Conservation (phyloP, 2,113 vertebrate species). For the Papio anubis region DNA sequence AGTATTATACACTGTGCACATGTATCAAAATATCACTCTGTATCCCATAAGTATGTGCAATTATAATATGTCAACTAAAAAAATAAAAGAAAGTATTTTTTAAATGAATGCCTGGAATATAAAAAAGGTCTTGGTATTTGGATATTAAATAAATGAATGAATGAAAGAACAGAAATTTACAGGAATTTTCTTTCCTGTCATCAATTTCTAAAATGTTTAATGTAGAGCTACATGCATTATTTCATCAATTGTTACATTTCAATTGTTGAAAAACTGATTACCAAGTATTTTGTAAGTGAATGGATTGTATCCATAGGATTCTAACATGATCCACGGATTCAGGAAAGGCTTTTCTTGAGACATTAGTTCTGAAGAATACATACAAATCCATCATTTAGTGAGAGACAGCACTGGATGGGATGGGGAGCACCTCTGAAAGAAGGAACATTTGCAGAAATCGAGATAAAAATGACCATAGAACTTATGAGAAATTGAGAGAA, state of each 20-base stretch:
- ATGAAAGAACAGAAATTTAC: not conserved
- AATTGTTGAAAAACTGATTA: not conserved
- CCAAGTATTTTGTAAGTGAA: not conserved
- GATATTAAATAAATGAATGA: not conserved
- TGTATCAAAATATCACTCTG: not conserved
- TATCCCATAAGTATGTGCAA: not conserved
- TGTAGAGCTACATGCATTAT: not conserved
- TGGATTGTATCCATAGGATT: not conserved
- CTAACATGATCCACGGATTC: not conserved
- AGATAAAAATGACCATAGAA: not conserved
- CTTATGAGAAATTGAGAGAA: not conserved
- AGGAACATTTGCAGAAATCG: not conserved
- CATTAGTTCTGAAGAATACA: not conserved
- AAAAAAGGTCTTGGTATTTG: not conserved
- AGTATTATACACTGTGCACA: not conserved
- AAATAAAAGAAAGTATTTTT: not conserved
- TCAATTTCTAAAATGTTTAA: not conserved
- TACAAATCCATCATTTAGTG: not conserved
- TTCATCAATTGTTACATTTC: not conserved
- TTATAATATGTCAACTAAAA: not conserved
- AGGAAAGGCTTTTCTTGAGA: not conserved
- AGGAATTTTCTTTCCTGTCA: not conserved
- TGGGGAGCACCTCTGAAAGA: not conserved
- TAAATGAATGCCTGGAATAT: fast-evolving
- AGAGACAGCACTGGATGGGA: fast-evolving